These are phyloP conservation scores for Muricea muricata DNA, from an alignment of 92 coral and sea anemone species.

Conservation along the genomic window DNA sequence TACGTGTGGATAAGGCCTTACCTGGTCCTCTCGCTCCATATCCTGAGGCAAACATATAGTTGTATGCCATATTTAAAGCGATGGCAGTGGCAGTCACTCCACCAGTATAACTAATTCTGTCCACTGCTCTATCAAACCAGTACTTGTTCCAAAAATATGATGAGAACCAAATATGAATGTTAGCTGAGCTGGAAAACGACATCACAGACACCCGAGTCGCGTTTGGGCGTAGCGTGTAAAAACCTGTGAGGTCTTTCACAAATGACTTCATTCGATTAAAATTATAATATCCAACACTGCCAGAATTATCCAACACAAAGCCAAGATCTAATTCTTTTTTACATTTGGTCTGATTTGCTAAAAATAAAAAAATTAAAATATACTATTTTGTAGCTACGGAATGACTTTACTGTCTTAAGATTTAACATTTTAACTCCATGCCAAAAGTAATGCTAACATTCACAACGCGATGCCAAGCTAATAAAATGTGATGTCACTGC, in stretches of 20 bases:
- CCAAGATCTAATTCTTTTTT: constrained; percentile 18
- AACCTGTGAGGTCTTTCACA: background rate
- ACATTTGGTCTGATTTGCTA: background rate
- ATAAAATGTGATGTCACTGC: too few species aligned
- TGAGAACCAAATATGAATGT: background rate
- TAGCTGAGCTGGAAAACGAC: background rate
- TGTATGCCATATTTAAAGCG: constrained; percentile 8
- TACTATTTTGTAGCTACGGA: too few species aligned
- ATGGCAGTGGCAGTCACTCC: background rate
- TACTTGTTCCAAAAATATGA: background rate
- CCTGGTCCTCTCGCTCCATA: constrained; percentile 1
- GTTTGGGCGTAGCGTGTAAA: background rate
- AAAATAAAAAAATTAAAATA: background rate
- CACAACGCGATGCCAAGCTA: too few species aligned
- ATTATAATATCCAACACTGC: background rate
- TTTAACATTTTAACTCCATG: too few species aligned
- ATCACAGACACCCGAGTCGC: constrained; percentile 37
- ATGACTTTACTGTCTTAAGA: too few species aligned
- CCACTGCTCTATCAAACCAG: background rate
- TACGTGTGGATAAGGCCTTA: too few species aligned
- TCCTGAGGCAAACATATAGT: background rate
- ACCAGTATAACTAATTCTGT: background rate
- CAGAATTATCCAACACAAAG: too few species aligned
- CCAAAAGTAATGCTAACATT: too few species aligned
- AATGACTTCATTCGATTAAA: constrained; percentile 15